Conservation (phyloP, 2,888 invertebrate species). For the Scelioninae gen. 2 region DNA sequence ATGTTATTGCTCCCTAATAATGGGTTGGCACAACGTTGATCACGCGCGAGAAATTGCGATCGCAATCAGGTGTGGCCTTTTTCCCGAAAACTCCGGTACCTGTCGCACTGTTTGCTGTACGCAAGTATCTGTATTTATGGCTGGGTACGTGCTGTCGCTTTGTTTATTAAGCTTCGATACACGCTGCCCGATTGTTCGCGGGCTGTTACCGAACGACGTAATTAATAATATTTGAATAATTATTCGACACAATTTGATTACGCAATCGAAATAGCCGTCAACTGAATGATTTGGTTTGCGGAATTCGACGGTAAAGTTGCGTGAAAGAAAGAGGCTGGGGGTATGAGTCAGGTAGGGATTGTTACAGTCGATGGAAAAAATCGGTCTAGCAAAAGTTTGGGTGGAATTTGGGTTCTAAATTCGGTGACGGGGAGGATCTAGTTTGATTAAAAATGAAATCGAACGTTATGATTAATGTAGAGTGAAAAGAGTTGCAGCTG, state of each 20-base stretch:
- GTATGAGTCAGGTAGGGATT: too few relatives aligned
- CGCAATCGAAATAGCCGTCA: slow-evolving; percentile 19
- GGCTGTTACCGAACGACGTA: slow-evolving; percentile 12
- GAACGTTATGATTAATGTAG: too few relatives aligned
- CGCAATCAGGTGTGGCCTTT: too few relatives aligned
- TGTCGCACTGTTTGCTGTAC: background rate
- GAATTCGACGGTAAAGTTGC: slow-evolving; percentile 3
- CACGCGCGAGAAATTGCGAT: slow-evolving; percentile 45
- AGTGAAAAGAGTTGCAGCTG: too few relatives aligned
- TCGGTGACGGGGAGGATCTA: too few relatives aligned
- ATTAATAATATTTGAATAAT: slow-evolving; percentile 42
- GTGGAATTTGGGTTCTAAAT: too few relatives aligned
- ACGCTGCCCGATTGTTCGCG: background rate
- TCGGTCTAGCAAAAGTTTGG: too few relatives aligned
- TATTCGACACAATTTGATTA: slow-evolving; percentile 34
- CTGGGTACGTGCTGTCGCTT: slow-evolving; percentile 6
- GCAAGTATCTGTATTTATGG: slow-evolving; percentile 8
- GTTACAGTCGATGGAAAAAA: too few relatives aligned
- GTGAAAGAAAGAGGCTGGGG: too few relatives aligned
- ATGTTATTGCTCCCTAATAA: slow-evolving; percentile 68
- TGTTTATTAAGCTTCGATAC: slow-evolving; percentile 19
- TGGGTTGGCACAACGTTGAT: slow-evolving; percentile 64
- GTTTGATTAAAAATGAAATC: too few relatives aligned
- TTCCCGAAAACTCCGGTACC: too few relatives aligned
- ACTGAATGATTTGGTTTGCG: slow-evolving; percentile 12